phyloP scores from a whole-genome alignment of 35 echinoderm and acorn worm species.

The Apostichopus japonicus region DNA sequence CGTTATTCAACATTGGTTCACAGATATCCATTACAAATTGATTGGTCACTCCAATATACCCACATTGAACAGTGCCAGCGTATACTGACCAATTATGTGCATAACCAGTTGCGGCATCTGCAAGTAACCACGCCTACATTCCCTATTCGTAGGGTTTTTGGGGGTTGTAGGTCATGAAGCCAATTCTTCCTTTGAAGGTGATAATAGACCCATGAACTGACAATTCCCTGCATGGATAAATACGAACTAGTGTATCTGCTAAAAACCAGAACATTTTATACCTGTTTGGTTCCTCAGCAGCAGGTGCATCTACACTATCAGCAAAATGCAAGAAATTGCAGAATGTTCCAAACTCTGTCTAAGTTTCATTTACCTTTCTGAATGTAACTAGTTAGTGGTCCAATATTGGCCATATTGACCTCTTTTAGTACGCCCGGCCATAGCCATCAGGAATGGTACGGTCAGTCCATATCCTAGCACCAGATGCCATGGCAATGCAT shows the following conservation, averaged over 20 bases:
- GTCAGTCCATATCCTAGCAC: slow-evolving; percentile 21
- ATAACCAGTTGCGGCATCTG: slow-evolving; percentile 26
- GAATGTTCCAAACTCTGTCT: not conserved
- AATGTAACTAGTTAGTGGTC: not conserved
- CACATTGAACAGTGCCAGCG: not conserved
- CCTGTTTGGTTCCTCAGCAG: not conserved
- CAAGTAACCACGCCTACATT: slow-evolving; percentile 25
- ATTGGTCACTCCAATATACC: not conserved
- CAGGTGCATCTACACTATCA: not conserved
- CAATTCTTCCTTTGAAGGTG: slow-evolving; percentile 11
- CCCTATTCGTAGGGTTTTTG: slow-evolving; percentile 32
- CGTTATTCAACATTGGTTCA: not conserved
- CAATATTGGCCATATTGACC: not conserved
- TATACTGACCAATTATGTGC: not conserved
- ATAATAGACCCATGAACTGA: slow-evolving; percentile 45
- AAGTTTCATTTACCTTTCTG: not conserved
- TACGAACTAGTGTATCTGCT: no score
- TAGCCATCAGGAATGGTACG: not conserved
- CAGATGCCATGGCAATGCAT: not conserved
- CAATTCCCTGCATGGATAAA: slow-evolving; percentile 27
- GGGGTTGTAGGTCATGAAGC: slow-evolving; percentile 26
- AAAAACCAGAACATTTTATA: slow-evolving; percentile 10
- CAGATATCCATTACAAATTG: slow-evolving; percentile 5
- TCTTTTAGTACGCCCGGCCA: not conserved
- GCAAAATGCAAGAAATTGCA: not conserved